Evolutionary conservation across 2,113 vertebrate genomes (phyloP), one percentile per base, ranked within the genome.

Genomic region (Sakesphorus luctuosus): DNA sequence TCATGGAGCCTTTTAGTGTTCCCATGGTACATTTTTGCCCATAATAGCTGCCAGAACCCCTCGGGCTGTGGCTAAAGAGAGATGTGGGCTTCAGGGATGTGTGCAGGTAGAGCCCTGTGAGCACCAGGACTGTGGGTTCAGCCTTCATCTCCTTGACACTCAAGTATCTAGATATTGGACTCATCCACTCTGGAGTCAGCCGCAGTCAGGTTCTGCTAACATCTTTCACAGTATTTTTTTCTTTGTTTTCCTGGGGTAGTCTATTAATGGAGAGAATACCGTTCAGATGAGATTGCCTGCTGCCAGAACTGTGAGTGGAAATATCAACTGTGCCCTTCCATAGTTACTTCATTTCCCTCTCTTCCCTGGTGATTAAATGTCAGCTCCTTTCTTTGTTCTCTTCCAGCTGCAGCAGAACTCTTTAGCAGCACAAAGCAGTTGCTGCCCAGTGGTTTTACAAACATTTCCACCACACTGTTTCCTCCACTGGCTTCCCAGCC

Each of bases 281-380:
- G 23, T 69, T 66, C 36, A 49, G 26, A 38, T 26, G 38, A 66
- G 13, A 58, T n/a, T 91, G 24, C 36, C 63, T 21, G 31, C 33
- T 92, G 26, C 40, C 63, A 90, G 56, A 84, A 55, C 52, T 36
- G 35, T 72, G 69, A 89, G n/a, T 63, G 65, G 63, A 94, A 87
- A 67, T 84, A 89, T 25, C 56, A 89, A 53, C 63, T 0, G 0
- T 78, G 9, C 31, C 18, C 59, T 87, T 88, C 65, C 36, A n/a
- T 2, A 66, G 46, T 56, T 61, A 62, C n/a, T 86, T 81, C 6
- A 13, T 80, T 79, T 94, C 36, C 11, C 12, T 62, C n/a, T 84
- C 52, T 84, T 90, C 58, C 55, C 55, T 72, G 62, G 33, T 82
- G 66, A 87, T 89, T 84, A 94, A 90, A 94, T 61, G 87, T 47